Percentiles rank a stretch among this genome's conserved stretches.
Evolutionary conservation across 2,888 invertebrate genomes (phyloP).

Genomic region (Parnassius apollo): DNA sequence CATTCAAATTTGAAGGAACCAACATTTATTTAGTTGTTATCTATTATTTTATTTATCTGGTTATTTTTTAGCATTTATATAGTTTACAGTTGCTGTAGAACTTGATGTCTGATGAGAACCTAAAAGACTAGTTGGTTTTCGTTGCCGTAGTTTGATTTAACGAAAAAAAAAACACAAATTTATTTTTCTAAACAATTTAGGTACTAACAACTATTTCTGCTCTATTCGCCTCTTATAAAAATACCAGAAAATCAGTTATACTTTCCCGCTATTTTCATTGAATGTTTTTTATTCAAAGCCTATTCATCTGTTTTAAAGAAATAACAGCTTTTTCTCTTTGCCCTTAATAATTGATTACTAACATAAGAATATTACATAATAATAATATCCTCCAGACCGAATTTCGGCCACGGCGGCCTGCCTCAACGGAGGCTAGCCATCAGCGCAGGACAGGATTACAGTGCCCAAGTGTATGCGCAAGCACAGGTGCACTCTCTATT

Average conservation of each 20-base stretch:
- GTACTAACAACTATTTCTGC: constrained; percentile 14
- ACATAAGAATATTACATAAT: background rate
- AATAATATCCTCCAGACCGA: too few relatives aligned
- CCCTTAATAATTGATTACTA: background rate
- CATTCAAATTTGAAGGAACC: constrained; percentile 6
- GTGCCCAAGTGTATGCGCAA: too few relatives aligned
- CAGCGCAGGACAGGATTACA: too few relatives aligned
- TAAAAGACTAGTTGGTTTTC: too few relatives aligned
- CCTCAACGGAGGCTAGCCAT: too few relatives aligned
- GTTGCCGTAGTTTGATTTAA: too few relatives aligned
- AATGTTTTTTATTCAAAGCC: constrained; percentile 10
- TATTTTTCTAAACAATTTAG: constrained; percentile 6
- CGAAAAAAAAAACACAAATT: background rate
- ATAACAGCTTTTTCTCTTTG: background rate
- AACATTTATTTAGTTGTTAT: constrained; percentile 9
- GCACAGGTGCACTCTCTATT: too few relatives aligned
- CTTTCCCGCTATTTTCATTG: constrained; percentile 3
- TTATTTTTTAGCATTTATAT: background rate
- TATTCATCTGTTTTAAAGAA: constrained; percentile 2
- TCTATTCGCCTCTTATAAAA: constrained; percentile 8
- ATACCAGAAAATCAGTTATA: constrained; percentile 19
- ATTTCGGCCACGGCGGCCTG: too few relatives aligned
- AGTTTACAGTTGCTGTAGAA: background rate
- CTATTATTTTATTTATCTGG: too few relatives aligned
- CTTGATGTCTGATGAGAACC: too few relatives aligned